These are phyloP conservation scores for Pollimyrus isidori DNA, from an alignment of 2,113 vertebrate genomes.

Conservation along the genomic window DNA sequence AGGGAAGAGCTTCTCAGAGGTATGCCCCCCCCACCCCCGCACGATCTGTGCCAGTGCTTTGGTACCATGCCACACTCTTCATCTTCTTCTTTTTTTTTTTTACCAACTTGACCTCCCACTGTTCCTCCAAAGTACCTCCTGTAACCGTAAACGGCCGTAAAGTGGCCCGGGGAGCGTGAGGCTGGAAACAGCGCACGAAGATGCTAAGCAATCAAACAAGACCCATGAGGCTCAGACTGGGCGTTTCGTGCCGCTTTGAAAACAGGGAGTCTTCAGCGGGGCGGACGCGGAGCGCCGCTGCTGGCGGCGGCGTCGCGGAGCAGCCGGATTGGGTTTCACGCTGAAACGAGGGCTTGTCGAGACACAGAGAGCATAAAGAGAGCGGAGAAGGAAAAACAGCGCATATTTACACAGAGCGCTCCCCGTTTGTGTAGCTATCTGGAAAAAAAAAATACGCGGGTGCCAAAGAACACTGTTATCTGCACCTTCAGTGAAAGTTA, in stretches of 20 bases:
- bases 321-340: not conserved
- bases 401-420: not conserved
- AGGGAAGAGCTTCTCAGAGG: not conserved
- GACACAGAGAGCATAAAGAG: not conserved
- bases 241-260: not conserved
- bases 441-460: not conserved
- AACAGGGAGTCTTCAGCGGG: not conserved
- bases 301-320: not conserved
- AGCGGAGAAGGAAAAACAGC: not conserved
- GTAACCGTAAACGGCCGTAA: not conserved
- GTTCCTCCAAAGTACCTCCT: not conserved
- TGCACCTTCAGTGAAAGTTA: not conserved
- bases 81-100: not conserved
- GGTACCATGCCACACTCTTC: not conserved
- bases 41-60: not conserved
- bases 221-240: not conserved
- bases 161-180: not conserved
- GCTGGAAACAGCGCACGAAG: not conserved
- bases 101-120: not conserved
- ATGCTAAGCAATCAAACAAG: not conserved
- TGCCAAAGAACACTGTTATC: not conserved
- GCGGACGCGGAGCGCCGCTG: not conserved
- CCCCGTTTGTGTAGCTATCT: not conserved
- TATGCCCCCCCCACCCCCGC: not conserved
- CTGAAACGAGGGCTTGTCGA: not conserved